These are phyloP conservation scores for Aricia artaxerxes DNA, from an alignment of 2,888 invertebrate genomes.

Conservation along the genomic window DNA sequence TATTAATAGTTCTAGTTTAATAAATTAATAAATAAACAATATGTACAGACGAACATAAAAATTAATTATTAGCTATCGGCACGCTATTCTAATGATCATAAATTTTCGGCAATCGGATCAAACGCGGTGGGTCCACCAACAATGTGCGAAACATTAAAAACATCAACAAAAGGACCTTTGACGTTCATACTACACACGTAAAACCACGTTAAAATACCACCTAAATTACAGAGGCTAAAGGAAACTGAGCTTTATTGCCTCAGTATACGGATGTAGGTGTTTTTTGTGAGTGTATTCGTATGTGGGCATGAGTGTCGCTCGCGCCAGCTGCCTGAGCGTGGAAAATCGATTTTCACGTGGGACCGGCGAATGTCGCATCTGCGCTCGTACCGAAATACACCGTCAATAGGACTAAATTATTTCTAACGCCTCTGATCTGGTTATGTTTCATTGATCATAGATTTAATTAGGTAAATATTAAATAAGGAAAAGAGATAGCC, in stretches of 20 bases:
- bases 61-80: slow-evolving; percentile 74
- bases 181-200: slow-evolving; percentile 74
- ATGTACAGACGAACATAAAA: slow-evolving; percentile 68
- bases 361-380: slow-evolving; percentile 78
- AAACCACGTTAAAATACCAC: slow-evolving; percentile 48
- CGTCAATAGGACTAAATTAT: slow-evolving; percentile 16
- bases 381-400: slow-evolving; percentile 56
- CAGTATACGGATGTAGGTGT: slow-evolving; percentile 42
- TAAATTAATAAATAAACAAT: slow-evolving; percentile 64
- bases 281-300: slow-evolving; percentile 40
- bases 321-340: slow-evolving; percentile 78
- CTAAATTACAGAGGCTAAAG: slow-evolving; percentile 33
- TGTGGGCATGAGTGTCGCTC: slow-evolving; percentile 63
- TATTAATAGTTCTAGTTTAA: slow-evolving; percentile 43
- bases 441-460: background rate
- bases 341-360: slow-evolving; percentile 80
- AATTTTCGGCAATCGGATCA: slow-evolving; percentile 76
- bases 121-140: slow-evolving; percentile 73
- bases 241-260: slow-evolving; percentile 47
- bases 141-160: slow-evolving; percentile 81
- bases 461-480: background rate
- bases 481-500: background rate
- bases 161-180: slow-evolving; percentile 80
- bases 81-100: slow-evolving; percentile 78
- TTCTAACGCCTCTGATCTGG: slow-evolving; percentile 22